Evolutionary conservation across 2,797 vertebrate species (phyloP), one percentile per base, ranked within the genome.

Genomic region (Crocidura indochinensis): DNA sequence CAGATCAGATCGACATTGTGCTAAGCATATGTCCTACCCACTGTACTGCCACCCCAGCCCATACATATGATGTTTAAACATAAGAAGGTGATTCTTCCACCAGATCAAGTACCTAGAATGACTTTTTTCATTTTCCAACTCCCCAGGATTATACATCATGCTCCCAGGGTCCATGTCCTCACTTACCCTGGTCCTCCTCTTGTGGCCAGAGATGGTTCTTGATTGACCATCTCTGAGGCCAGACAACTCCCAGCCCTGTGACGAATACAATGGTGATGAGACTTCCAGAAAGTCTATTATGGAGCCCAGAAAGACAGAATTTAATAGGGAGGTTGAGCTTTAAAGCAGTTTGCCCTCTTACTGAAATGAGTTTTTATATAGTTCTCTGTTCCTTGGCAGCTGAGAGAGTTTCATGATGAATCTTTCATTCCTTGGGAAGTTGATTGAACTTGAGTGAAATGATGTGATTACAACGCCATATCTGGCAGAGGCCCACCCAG

Each of bases 301-400:
- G 27, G 72, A 51, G 80, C 53, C 75, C 44, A 81, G 47, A 76
- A 90, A 93, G 29, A 8, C 20, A 79, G 73, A 14, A 29, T 89
- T 72, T 79, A 87, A 20, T 78, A 49, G 81, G 78, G 71, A 83
- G 53, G 22, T 62, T 91, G 84, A 88, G 65, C 80, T 94, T 91
- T 56, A 73, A 76, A 79, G 77, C 75, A 24, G 6, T 83, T 94
- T 91, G 51, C 51, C 22, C 38, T 46, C 20, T 5, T 80, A 51
- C 46, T 83, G 64, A 89, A 91, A 47, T 91, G 65, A 90, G 64
- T 46, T 82, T 74, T 9, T 47, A 49, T 53, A 8, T 9, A 60
- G n/a, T 29, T 8, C 10, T 56, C 29, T 82, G 22, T 62, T 20
- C 9, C 56, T 60, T 60, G 56, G 56, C 56, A 29, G 53, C 24